phyloP scores from a whole-genome alignment of 2,113 vertebrate species.

The Ploceus nigricollis region DNA sequence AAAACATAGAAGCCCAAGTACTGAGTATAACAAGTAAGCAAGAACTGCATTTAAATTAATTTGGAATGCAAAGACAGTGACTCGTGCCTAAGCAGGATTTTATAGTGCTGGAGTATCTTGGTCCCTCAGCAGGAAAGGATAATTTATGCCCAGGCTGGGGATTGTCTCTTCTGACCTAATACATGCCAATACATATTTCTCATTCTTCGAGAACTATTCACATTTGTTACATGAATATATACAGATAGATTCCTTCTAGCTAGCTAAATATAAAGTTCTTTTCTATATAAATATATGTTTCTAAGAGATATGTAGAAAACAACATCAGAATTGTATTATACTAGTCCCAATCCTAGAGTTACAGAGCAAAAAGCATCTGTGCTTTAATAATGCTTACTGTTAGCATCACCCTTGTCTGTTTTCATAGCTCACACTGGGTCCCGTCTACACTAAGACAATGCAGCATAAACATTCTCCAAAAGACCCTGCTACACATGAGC shows the following conservation, averaged over 20 bases:
- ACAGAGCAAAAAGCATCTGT: neutral
- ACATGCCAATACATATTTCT: neutral
- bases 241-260: neutral
- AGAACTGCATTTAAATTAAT: conserved; percentile 31
- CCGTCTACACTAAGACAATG: neutral
- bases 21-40: neutral
- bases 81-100: neutral
- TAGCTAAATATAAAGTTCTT: neutral
- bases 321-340: neutral
- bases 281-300: neutral
- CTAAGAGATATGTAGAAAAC: neutral
- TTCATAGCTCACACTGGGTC: neutral
- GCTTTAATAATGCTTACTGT: neutral
- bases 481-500: neutral
- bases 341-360: neutral
- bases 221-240: neutral
- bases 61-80: conserved; percentile 15
- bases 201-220: neutral
- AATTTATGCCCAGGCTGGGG: neutral
- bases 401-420: neutral
- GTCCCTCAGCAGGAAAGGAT: neutral
- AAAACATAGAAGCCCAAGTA: conserved; percentile 13
- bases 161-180: neutral
- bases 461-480: neutral
- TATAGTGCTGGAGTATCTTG: neutral